phyloP scores from a whole-genome alignment of 2,113 vertebrate species.

The Cariama cristata region DNA sequence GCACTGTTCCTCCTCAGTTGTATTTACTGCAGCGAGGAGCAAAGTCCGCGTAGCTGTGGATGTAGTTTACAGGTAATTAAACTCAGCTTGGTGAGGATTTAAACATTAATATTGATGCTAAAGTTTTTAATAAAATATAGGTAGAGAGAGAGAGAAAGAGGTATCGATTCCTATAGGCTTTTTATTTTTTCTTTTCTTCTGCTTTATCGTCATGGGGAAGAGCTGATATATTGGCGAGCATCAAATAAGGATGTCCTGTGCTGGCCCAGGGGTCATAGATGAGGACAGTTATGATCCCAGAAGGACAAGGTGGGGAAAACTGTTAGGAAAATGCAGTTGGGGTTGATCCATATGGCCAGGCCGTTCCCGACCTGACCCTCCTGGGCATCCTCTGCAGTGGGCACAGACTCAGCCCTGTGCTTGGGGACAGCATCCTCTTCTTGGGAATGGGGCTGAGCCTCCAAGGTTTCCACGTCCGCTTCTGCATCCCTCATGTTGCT shows the following conservation, averaged over 20 bases:
- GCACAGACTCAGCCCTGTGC: neutral
- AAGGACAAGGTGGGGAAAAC: neutral
- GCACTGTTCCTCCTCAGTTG: neutral
- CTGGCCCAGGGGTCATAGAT: neutral
- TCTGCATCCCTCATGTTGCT: rapidly evolving
- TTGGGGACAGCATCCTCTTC: neutral
- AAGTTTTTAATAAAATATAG: constrained; percentile 71
- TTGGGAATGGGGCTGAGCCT: neutral
- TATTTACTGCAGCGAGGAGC: neutral
- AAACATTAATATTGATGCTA: constrained; percentile 60
- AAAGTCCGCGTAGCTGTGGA: neutral
- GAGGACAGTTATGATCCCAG: neutral
- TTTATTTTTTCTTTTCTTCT: neutral
- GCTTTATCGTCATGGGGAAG: neutral
- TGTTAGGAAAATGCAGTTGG: neutral
- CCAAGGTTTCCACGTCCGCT: neutral
- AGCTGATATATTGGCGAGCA: neutral
- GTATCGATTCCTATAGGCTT: constrained; percentile 31
- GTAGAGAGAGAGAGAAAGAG: neutral
- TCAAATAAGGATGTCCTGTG: neutral
- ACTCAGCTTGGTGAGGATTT: constrained; percentile 50
- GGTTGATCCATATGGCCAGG: neutral
- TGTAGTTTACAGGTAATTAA: constrained; percentile 68
- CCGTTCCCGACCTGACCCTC: rapidly evolving
- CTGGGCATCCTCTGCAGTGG: neutral